A percentile compares a stretch with the other conserved stretches of the same genome.
phyloP scores from a whole-genome alignment of 2,888 invertebrate genomes.

The Prosopocoilus inquinatus region DNA sequence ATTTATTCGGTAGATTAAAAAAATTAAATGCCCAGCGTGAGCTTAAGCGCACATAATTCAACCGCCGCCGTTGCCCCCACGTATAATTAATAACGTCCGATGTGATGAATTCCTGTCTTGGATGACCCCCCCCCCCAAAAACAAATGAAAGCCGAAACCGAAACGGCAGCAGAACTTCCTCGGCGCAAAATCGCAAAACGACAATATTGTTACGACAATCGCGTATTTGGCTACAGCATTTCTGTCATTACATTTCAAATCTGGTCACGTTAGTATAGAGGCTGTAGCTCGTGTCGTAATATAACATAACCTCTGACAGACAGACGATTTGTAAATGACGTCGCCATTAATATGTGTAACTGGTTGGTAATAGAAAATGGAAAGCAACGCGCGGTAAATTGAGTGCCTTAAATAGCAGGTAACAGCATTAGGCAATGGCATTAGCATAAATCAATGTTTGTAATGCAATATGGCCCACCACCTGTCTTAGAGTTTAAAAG shows the following conservation, averaged over 20 bases:
- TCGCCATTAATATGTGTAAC: constrained; percentile 11
- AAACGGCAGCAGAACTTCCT: too few species aligned
- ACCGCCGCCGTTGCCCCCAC: constrained; percentile 20
- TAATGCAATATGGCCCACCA: constrained; percentile 33
- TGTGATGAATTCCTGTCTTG: background rate
- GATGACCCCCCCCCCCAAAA: too few species aligned
- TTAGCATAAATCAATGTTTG: constrained; percentile 38
- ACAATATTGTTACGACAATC: too few species aligned
- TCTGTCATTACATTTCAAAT: too few species aligned
- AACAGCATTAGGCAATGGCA: constrained; percentile 22
- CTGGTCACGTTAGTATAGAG: too few species aligned
- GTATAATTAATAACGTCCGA: constrained; percentile 16
- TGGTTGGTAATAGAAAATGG: constrained; percentile 6
- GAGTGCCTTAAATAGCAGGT: constrained; percentile 15
- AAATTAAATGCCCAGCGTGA: constrained; percentile 33
- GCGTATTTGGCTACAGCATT: too few species aligned
- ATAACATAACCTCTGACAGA: too few species aligned
- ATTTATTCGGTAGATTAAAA: constrained; percentile 35
- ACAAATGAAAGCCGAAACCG: too few species aligned
- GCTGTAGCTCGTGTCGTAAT: too few species aligned
- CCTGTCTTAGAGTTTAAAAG: constrained; percentile 37
- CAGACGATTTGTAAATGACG: too few species aligned
- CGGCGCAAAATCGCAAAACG: too few species aligned
- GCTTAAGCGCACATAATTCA: constrained; percentile 29
- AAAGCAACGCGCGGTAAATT: constrained; percentile 11